Evolutionary conservation across 2,888 invertebrate species (phyloP), one percentile per base, ranked within the genome.

Genomic region (Pachycephus smyrnensis): DNA sequence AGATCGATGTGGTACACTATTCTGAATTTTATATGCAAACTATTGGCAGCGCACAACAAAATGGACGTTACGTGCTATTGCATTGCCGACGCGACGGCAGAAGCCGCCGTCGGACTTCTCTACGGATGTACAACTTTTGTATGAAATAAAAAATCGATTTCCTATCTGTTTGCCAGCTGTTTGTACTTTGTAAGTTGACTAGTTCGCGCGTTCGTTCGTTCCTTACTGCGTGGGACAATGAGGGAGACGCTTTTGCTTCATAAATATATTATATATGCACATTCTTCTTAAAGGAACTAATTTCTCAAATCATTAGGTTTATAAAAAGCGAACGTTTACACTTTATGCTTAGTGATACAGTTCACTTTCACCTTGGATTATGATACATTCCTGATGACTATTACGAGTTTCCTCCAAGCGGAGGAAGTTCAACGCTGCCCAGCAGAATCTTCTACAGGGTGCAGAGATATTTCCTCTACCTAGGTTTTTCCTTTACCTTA

Each of bases 101-200:
- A 71, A 31, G 73, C 31, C 69, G 69, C 69, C 75, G 73, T n/a
- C 69, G 31, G 75, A 69, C n/a, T 71, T 55, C 55, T 55, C 55
- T 55, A 85, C 82, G 78, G 79, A 85, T 84, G 85, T 84, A 85
- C 84, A 86, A 85, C 80, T 85, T 86, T 86, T 82, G 83, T 84
- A 87, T 84, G 80, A 81, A 86, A 87, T 87, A 87, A 87, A 87
- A 82, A 85, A 84, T 78, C 84, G 80, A 81, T 86, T 85, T 85
- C 84, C 73, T 85, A 85, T 78, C 82, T 55, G 55, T 55, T 55
- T 9, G 55, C 15, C 23, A 15, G 68, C 37, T 55, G 68, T 68
- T 75, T 68, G 4, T 75, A 77, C 55, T 73, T 32, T 9, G 68
- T 55, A 40, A 12, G 23, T 73, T 30, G 1, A 73, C 36, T 35